Base-by-base conservation (phyloP, 2,888 invertebrate species). In the Griposia aprilina region DNA sequence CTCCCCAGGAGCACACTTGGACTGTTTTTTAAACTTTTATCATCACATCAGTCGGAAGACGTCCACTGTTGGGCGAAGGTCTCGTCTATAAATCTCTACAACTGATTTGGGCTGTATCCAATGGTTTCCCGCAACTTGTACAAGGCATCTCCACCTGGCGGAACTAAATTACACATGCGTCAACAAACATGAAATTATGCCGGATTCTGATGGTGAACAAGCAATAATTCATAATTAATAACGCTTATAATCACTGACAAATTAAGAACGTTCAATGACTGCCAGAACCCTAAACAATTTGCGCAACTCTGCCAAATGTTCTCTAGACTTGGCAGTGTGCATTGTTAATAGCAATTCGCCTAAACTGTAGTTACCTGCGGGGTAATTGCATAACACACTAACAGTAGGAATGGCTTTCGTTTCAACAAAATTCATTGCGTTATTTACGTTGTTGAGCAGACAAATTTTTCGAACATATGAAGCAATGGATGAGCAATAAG, bases 181-280 rank as follows among this genome's bases (percentile, higher is more conserved):
- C 84, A 60, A 60, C 45, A n/a, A 52, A 59, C 52, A 36, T 60
- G 45, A 17, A 59, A 78, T 80, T 66, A 65, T 2, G n/a, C 30
- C 6, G 17, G 83, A 23, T 36, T 78, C 45, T 45, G n/a, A 55
- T 80, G 79, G 78, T n/a, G 67, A 84, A 84, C n/a, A 67, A 7
- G 60, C 30, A 41, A 85, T 81, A 67, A 82, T 66, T 82, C 86
- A 66, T 74, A 65, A 48, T 82, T 69, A 85, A 81, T 74, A 67
- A 85, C 30, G 55, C 59, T 45, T 65, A 55, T 81, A 85, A 81
- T 75, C 55, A 69, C 48, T 60, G 68, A 50, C 82, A 75, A 80
- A 81, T 69, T 82, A 74, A 82, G 86, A 85, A 82, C 41, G 26
- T 36, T 30, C 57, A 68, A 36, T 65, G 68, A 52, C 41, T 83